Evolutionary conservation across 2,797 vertebrate genomes (phyloP).

Genomic region (Darevskia mixta): DNA sequence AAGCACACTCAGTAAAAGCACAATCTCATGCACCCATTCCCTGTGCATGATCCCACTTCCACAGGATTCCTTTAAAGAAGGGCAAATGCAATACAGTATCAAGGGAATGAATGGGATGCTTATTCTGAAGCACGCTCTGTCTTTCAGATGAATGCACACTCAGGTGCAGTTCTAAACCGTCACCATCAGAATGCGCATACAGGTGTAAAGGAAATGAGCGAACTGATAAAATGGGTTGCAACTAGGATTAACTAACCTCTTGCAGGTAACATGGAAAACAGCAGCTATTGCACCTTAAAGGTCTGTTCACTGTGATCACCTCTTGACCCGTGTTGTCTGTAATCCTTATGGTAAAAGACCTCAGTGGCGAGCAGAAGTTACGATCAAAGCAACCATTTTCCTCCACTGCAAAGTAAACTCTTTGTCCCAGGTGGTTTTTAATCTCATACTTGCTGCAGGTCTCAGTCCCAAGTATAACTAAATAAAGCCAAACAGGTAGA

Average conservation of each 20-base stretch:
- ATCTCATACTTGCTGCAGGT: constrained; percentile 97
- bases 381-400: constrained; percentile 94
- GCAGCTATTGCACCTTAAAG: constrained; percentile 93
- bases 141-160: background rate
- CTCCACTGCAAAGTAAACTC: constrained; percentile 93
- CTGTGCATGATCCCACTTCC: background rate
- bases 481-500: constrained; percentile 41
- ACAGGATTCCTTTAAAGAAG: background rate
- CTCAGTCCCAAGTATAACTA: constrained; percentile 94
- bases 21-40: background rate
- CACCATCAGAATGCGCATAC: background rate
- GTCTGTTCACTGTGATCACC: constrained; percentile 90
- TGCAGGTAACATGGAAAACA: constrained; percentile 95
- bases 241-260: constrained; percentile 82
- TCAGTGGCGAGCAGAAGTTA: constrained; percentile 89
- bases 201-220: background rate
- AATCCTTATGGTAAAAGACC: constrained; percentile 90
- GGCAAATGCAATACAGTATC: background rate
- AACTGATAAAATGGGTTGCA: background rate
- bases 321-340: constrained; percentile 88
- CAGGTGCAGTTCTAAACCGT: background rate
- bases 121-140: background rate
- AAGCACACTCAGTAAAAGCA: background rate
- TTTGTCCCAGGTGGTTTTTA: constrained; percentile 91
- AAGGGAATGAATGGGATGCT: background rate